Conservation (phyloP, 2,888 invertebrate species). For the Rotaria macrura region DNA sequence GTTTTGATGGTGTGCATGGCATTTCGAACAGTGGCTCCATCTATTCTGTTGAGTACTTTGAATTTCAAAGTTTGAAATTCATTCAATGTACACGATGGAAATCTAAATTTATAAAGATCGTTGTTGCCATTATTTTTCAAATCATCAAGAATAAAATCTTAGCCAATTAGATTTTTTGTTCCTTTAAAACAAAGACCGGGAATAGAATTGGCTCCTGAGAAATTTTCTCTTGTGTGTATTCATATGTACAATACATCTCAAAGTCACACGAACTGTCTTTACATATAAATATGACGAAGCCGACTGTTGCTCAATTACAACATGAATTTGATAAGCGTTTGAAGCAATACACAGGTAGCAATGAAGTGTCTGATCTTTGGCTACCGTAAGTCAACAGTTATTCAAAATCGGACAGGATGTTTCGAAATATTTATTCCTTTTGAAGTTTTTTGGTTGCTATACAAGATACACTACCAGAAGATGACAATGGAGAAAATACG, state of each 20-base stretch:
- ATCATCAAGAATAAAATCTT: no score
- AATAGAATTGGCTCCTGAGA: neutral
- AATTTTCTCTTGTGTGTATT: neutral
- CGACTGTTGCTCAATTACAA: neutral
- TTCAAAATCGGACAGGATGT: neutral
- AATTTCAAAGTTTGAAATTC: no score
- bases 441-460: neutral
- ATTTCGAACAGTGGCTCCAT: neutral
- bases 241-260: neutral
- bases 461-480: neutral
- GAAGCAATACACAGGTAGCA: neutral
- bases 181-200: neutral
- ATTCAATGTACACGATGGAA: no score
- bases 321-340: conserved; percentile 8
- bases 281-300: neutral
- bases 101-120: no score
- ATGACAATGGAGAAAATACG: neutral
- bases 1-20: no score
- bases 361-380: conserved; percentile 17
- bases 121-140: no score
- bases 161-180: neutral
- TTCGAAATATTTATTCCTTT: neutral
- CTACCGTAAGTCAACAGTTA: neutral
- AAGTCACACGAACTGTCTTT: neutral
- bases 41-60: neutral